These are phyloP conservation scores for Arnoldichthys spilopterus DNA, from an alignment of 2,797 vertebrate genomes.

Conservation along the genomic window DNA sequence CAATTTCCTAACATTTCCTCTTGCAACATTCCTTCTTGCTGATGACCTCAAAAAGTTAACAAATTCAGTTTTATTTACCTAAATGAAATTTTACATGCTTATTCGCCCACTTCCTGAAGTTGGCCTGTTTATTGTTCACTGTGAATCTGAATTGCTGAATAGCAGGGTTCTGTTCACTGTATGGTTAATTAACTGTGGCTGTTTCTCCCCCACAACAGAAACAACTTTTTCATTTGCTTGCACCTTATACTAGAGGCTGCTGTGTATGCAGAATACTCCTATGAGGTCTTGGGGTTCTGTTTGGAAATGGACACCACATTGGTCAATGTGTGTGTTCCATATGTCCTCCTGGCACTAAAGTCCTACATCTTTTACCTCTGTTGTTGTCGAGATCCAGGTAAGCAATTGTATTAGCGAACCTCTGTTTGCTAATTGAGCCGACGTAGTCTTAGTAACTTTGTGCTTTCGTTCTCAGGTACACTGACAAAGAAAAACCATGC, in stretches of 20 bases:
- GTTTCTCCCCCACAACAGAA: slow-evolving; percentile 74
- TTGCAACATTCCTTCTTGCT: slow-evolving; percentile 8
- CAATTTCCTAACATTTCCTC: not conserved
- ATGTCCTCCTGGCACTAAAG: slow-evolving; percentile 82
- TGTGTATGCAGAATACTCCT: slow-evolving; percentile 89
- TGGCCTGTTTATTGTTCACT: not conserved
- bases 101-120: not conserved
- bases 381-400: slow-evolving; percentile 87
- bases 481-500: slow-evolving; percentile 83
- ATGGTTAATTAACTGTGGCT: not conserved
- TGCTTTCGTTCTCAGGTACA: slow-evolving; percentile 73
- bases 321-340: slow-evolving; percentile 83
- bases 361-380: slow-evolving; percentile 85
- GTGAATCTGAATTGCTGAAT: not conserved
- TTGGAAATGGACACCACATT: slow-evolving; percentile 84
- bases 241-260: slow-evolving; percentile 84
- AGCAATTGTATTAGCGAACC: slow-evolving; percentile 36
- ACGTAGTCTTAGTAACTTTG: not conserved
- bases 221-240: slow-evolving; percentile 82
- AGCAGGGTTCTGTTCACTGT: not conserved
- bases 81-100: not conserved
- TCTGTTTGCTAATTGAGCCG: not conserved
- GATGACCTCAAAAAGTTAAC: not conserved
- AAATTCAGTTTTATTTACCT: not conserved
- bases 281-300: slow-evolving; percentile 89